Conservation (phyloP, 2,888 invertebrate species). For the Caenorhabditis afra region DNA sequence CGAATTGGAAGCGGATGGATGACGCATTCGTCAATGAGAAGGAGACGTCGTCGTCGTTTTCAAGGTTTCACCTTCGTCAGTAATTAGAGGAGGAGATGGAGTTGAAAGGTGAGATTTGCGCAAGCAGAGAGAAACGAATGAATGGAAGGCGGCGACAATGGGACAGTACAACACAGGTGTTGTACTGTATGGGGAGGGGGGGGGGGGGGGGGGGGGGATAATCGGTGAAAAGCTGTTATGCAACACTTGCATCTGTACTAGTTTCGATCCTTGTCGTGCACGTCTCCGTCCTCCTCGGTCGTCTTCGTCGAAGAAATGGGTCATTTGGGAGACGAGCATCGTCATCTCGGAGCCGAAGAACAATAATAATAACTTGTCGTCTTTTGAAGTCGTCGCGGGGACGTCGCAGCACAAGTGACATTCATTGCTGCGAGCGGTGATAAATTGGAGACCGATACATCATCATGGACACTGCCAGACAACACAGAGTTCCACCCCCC, state of each 20-base stretch:
- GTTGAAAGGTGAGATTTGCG: slow-evolving; percentile 13
- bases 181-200: background rate
- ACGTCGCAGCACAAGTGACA: slow-evolving; percentile 40
- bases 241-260: slow-evolving; percentile 16
- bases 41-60: background rate
- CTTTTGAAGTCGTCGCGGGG: slow-evolving; percentile 37
- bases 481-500: background rate
- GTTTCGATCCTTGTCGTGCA: too few species aligned
- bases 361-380: slow-evolving; percentile 36
- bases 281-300: background rate
- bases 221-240: slow-evolving; percentile 14
- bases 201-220: too few species aligned
- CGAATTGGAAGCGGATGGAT: background rate
- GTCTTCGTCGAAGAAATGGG: slow-evolving; percentile 21
- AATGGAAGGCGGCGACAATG: slow-evolving; percentile 3
- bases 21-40: background rate
- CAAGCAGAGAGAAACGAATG: background rate
- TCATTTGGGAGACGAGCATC: slow-evolving; percentile 40
- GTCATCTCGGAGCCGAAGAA: background rate
- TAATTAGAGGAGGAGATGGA: slow-evolving; percentile 13
- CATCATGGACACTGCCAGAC: background rate
- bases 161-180: slow-evolving; percentile 32
- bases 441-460: slow-evolving; percentile 43
- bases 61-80: slow-evolving; percentile 24
- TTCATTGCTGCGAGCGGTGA: slow-evolving; percentile 35